Evolutionary conservation across 2,888 invertebrate genomes (phyloP).

Genomic region (Drosophila robusta): DNA sequence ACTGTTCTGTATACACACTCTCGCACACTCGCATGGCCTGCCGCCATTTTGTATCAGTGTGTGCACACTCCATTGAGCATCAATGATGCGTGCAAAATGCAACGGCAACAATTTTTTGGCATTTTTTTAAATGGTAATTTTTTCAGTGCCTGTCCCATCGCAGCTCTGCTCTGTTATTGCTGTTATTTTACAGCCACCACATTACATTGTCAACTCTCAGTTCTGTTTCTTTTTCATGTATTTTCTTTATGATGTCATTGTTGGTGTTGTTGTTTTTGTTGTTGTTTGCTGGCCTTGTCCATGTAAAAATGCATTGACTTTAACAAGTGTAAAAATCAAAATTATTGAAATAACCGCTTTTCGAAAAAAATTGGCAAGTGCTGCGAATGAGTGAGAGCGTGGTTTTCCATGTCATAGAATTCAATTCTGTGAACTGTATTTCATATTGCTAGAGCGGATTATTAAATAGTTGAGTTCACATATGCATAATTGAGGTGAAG

Average conservation of each 20-base stretch:
- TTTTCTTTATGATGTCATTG: slow-evolving; percentile 18
- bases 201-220: slow-evolving; percentile 54
- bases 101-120: slow-evolving; percentile 73
- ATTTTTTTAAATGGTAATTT: slow-evolving; percentile 68
- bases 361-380: slow-evolving; percentile 23
- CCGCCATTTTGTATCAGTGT: slow-evolving; percentile 80
- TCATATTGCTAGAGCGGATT: neutral
- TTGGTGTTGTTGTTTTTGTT: slow-evolving; percentile 29
- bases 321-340: slow-evolving; percentile 71
- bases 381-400: neutral
- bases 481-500: no score
- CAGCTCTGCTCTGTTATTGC: slow-evolving; percentile 21
- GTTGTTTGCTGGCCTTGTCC: slow-evolving; percentile 45
- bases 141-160: slow-evolving; percentile 26
- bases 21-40: slow-evolving; percentile 36
- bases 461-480: no score
- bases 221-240: slow-evolving; percentile 18
- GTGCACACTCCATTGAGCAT: slow-evolving; percentile 82
- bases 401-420: slow-evolving; percentile 11
- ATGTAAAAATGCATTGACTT: slow-evolving; percentile 64
- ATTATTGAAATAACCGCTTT: slow-evolving; percentile 68
- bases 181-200: slow-evolving; percentile 51
- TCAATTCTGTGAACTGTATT: neutral
- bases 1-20: slow-evolving; percentile 52
- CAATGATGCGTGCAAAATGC: slow-evolving; percentile 83